phyloP scores from a whole-genome alignment of 2,888 invertebrate genomes.

The Hirtodrosophila trivittata region DNA sequence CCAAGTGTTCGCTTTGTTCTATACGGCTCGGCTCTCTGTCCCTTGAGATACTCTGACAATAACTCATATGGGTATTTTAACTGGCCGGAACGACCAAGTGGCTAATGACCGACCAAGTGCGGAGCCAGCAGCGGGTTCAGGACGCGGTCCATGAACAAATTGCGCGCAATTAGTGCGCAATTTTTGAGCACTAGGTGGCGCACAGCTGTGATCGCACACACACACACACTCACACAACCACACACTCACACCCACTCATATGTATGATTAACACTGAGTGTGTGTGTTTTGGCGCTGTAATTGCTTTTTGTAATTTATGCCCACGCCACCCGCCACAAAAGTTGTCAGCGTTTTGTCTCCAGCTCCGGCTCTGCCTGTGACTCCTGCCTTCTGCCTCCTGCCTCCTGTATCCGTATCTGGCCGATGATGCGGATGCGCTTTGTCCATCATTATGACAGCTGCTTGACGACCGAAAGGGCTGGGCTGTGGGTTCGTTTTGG shows the following conservation, averaged over 20 bases:
- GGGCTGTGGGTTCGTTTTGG: slow-evolving; percentile 12
- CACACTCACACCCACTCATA: slow-evolving; percentile 14
- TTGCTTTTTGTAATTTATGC: slow-evolving; percentile 78
- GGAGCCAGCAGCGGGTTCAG: slow-evolving; percentile 2
- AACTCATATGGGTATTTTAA: slow-evolving; percentile 76
- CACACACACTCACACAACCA: slow-evolving; percentile 24
- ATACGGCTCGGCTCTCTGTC: slow-evolving; percentile 18
- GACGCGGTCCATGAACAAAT: slow-evolving; percentile 57
- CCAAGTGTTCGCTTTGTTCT: slow-evolving; percentile 15
- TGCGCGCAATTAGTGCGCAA: slow-evolving; percentile 74
- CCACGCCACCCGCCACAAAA: slow-evolving; percentile 42
- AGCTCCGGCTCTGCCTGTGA: not conserved
- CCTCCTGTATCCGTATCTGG: slow-evolving; percentile 18
- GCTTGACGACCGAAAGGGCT: slow-evolving; percentile 73
- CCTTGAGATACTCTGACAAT: slow-evolving; percentile 67
- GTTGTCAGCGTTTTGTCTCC: slow-evolving; percentile 72
- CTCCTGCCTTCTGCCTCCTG: too few species aligned
- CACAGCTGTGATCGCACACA: slow-evolving; percentile 60
- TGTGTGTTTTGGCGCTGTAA: slow-evolving; percentile 73
- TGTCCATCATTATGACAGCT: slow-evolving; percentile 80
- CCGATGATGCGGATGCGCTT: slow-evolving; percentile 63
- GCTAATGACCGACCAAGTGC: slow-evolving; percentile 70
- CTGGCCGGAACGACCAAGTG: slow-evolving; percentile 56
- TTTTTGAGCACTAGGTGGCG: slow-evolving; percentile 75
- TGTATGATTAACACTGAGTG: slow-evolving; percentile 66